These are phyloP conservation scores for Pterocles burchelli DNA, from an alignment of 2,113 vertebrate species.

Conservation along the genomic window DNA sequence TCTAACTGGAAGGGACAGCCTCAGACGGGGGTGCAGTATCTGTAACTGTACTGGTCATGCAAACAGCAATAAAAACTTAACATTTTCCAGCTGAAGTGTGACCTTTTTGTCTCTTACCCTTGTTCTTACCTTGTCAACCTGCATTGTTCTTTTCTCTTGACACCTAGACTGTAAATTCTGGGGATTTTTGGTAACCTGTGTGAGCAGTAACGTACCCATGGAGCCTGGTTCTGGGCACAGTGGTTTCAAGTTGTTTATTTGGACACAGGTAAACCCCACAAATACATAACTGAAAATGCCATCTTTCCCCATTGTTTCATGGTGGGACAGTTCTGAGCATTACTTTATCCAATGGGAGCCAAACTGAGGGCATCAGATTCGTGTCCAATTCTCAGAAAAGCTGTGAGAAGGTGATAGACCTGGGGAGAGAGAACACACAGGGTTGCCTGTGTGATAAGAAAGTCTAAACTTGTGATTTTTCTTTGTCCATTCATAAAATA, in stretches of 20 bases:
- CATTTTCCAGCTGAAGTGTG: neutral
- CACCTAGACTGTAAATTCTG: neutral
- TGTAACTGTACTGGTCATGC: neutral
- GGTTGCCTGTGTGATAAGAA: neutral
- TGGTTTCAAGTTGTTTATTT: neutral
- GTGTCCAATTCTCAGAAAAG: neutral
- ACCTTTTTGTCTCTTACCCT: neutral
- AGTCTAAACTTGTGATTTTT: neutral
- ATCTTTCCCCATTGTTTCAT: neutral
- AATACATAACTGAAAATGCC: neutral
- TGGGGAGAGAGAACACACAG: neutral
- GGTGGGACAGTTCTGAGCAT: neutral
- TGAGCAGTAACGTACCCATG: neutral
- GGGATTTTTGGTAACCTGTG: neutral
- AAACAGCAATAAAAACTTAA: neutral
- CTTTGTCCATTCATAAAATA: neutral
- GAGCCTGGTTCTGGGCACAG: rapidly evolving
- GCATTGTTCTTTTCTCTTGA: neutral
- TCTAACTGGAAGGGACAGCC: neutral
- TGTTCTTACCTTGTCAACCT: neutral
- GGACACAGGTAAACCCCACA: neutral
- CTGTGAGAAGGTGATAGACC: neutral
- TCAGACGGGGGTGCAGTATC: neutral
- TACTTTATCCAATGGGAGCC: neutral
- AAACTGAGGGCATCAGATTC: neutral